Conservation (phyloP, 2,113 vertebrate genomes). For the Pteruthius melanotis region DNA sequence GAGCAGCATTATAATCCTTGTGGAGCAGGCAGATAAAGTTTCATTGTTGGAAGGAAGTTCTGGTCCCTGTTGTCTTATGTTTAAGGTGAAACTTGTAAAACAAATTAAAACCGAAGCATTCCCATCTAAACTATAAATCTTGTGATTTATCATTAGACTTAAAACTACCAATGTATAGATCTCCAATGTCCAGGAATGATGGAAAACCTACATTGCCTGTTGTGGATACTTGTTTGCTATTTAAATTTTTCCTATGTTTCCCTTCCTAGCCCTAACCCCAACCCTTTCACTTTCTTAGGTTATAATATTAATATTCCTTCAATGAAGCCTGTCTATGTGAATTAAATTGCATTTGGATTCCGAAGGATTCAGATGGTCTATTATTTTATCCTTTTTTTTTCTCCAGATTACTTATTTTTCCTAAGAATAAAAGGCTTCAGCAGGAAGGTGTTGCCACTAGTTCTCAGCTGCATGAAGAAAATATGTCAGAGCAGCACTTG, state of each 20-base stretch:
- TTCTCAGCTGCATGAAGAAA: background rate
- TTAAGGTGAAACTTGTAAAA: background rate
- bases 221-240: background rate
- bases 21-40: background rate
- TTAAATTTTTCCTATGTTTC: background rate
- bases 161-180: background rate
- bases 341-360: background rate
- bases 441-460: background rate
- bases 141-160: background rate
- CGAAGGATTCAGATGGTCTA: background rate
- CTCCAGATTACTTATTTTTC: background rate
- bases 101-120: background rate
- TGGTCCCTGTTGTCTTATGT: background rate
- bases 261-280: background rate
- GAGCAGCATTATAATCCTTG: background rate
- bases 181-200: background rate
- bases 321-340: background rate
- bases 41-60: background rate
- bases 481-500: background rate
- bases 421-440: background rate
- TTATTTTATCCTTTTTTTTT: background rate
- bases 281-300: background rate
- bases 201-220: background rate
- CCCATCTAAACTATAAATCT: background rate
- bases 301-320: background rate